Conservation (phyloP, 2,888 invertebrate genomes). For the Oscheius sp. region DNA sequence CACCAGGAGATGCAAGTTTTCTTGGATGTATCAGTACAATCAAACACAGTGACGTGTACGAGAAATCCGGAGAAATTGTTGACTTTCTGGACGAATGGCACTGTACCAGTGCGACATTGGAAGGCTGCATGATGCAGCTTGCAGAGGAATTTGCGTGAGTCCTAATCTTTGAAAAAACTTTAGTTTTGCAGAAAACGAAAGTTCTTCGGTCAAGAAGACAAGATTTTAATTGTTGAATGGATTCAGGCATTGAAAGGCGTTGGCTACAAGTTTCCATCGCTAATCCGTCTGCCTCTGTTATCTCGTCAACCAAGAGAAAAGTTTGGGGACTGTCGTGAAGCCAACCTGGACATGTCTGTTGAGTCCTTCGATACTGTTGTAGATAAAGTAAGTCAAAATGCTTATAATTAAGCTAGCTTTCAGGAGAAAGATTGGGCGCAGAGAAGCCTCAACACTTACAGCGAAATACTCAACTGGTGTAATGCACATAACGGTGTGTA, state of each 20-base stretch:
- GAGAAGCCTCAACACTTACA: neutral
- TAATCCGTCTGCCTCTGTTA: neutral
- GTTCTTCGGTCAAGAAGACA: slow-evolving; percentile 45
- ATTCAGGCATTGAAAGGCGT: slow-evolving; percentile 34
- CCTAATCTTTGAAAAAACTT: neutral
- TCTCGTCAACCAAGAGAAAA: neutral
- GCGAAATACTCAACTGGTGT: slow-evolving; percentile 2
- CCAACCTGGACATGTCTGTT: slow-evolving; percentile 3
- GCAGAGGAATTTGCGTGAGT: slow-evolving; percentile 30
- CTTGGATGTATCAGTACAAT: too few relatives aligned
- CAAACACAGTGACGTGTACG: slow-evolving; percentile 46
- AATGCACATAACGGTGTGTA: neutral
- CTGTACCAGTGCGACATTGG: slow-evolving; percentile 26
- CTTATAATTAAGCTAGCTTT: neutral
- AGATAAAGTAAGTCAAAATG: neutral
- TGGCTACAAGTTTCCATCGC: slow-evolving; percentile 2
- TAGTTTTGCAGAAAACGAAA: neutral
- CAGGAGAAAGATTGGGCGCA: neutral
- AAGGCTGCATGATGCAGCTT: slow-evolving; percentile 43
- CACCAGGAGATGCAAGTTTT: slow-evolving; percentile 41
- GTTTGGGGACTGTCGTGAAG: slow-evolving; percentile 12
- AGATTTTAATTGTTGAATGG: slow-evolving; percentile 31
- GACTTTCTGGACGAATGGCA: slow-evolving; percentile 45
- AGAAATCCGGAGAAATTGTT: slow-evolving; percentile 50
- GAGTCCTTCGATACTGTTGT: too few relatives aligned